These are phyloP conservation scores for Odontomyia ornata DNA, from an alignment of 2,888 invertebrate genomes.

Conservation along the genomic window DNA sequence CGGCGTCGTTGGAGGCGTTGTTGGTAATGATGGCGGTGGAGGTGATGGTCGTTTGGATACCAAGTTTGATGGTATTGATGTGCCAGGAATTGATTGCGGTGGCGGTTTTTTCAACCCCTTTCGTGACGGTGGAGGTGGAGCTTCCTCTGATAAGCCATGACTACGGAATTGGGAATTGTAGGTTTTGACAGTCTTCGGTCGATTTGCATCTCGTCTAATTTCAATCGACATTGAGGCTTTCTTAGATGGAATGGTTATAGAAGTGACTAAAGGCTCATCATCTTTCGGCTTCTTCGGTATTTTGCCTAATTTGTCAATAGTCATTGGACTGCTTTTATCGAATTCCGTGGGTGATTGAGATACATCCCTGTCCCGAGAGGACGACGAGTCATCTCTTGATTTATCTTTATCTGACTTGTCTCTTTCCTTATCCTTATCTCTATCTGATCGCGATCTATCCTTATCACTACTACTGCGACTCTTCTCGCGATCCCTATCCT, in stretches of 20 bases:
- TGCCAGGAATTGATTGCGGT: conserved; percentile 61
- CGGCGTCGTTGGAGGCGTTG: neutral
- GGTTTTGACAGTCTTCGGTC: conserved; percentile 91
- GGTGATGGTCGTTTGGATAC: conserved; percentile 55
- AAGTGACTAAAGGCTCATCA: conserved; percentile 59
- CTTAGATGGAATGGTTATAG: conserved; percentile 62
- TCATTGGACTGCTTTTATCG: conserved; percentile 64
- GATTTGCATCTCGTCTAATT: conserved; percentile 74
- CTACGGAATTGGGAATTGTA: conserved; percentile 91
- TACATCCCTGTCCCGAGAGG: conserved; percentile 75
- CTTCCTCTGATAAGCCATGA: conserved; percentile 88
- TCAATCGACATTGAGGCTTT: conserved; percentile 85
- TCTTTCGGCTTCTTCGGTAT: conserved; percentile 76
- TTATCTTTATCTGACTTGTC: conserved; percentile 58
- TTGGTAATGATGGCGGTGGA: conserved; percentile 54
- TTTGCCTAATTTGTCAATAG: conserved; percentile 78
- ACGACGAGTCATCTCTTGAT: conserved; percentile 59
- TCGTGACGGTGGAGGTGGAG: conserved; percentile 84
- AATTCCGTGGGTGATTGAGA: conserved; percentile 69
- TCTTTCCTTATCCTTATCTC: conserved; percentile 57
- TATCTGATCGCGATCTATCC: conserved; percentile 55
- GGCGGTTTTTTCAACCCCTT: conserved; percentile 71
- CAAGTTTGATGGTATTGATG: conserved; percentile 52
- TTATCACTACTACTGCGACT: conserved; percentile 60
- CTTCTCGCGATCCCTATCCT: conserved; percentile 52